Base-by-base conservation (phyloP, 2,888 invertebrate genomes). In the Chymomyza procnemis region DNA sequence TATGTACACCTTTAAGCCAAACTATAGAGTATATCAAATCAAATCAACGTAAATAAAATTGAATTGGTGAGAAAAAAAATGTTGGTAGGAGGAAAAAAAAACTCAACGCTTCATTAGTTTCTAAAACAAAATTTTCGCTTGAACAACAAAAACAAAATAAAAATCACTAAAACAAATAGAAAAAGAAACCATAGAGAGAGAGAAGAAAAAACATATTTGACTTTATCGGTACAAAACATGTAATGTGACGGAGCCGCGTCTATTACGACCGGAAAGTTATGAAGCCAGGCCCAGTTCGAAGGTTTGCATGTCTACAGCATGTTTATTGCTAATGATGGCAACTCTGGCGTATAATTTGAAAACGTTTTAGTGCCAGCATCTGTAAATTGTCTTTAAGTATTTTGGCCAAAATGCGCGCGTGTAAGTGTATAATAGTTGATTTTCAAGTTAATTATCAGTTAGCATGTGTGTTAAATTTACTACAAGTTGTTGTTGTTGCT, bases 371-470 rank as follows among this genome's bases (percentile, higher is more conserved):
- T 50, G 50, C 50, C 50, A 50, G 50, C 50, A 41, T 41, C 54
- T 21, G 19, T 54, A 54, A 54, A 54, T 54, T 54, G 54, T 54
- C 54, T 21, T 54, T 21, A 54, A 54, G 54, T 21, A 14, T 60
- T 50, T 72, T 66, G 64, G 64, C 69, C 68, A 70, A 71, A 75
- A 73, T 61, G 67, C 46, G 71, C 63, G 62, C 62, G 64, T 22
- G 48, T 26, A 19, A 48, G 60, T 58, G 62, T 41, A 50, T 71
- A 60, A 79, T 80, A 85, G 80, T 83, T 74, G 78, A 78, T 78
- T 78, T 78, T 79, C 81, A 74, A 85, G 81, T 83, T 85, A 83
- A 84, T 86, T 84, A 84, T 79, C 86, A 72, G 79, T 75, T 86
- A 79, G 84, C 86, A 86, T 86, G 86, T 85, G 85, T 76, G 74